Percentiles rank a stretch among this genome's conserved stretches.
phyloP scores from a whole-genome alignment of 23 tunicate species.

The Diplosoma virens region DNA sequence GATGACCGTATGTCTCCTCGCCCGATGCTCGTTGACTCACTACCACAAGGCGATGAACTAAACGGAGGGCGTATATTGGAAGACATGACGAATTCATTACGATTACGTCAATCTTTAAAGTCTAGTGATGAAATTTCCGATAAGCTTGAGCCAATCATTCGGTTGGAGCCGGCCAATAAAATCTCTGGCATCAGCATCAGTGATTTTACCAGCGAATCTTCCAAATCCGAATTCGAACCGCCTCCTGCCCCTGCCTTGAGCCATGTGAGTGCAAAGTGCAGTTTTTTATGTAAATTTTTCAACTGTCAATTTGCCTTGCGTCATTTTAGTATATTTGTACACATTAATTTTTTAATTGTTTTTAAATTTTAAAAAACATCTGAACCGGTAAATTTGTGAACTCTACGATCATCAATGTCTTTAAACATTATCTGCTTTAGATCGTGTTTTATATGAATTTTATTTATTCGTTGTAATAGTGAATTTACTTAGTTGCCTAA shows the following conservation, averaged over 20 bases:
- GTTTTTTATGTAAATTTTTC: too few species aligned
- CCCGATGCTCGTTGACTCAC: constrained; percentile 15
- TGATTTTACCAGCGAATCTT: constrained; percentile 42
- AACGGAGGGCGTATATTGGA: not conserved
- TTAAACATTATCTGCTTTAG: too few species aligned
- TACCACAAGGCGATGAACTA: not conserved
- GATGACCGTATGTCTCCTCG: not conserved
- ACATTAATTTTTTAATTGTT: too few species aligned
- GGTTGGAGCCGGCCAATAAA: constrained; percentile 13
- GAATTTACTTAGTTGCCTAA: too few species aligned
- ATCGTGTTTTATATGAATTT: too few species aligned
- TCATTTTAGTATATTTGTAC: too few species aligned
- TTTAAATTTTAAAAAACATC: too few species aligned
- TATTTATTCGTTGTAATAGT: too few species aligned
- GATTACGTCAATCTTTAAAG: not conserved
- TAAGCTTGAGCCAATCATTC: not conserved
- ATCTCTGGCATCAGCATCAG: constrained; percentile 48
- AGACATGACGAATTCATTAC: constrained; percentile 16
- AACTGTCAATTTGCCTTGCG: too few species aligned
- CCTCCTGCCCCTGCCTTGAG: not conserved
- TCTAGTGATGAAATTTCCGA: not conserved
- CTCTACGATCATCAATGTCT: too few species aligned
- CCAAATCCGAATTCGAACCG: constrained; percentile 6
- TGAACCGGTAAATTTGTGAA: too few species aligned
- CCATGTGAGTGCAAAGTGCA: too few species aligned